Evolutionary conservation across 2,888 invertebrate species (phyloP), one percentile per base, ranked within the genome.

Genomic region (Spodoptera exigua): DNA sequence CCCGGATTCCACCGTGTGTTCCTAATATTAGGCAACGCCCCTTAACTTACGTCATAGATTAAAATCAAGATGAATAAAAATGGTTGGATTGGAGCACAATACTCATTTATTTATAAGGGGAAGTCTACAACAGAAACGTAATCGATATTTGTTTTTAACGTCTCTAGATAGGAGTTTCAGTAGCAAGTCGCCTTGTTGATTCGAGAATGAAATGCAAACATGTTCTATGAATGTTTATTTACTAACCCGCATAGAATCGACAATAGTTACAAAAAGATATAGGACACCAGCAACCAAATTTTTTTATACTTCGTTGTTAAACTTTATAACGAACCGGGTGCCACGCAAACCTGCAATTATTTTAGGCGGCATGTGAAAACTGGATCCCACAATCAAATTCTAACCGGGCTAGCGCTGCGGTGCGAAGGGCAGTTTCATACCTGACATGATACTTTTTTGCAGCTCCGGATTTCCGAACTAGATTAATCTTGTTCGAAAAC

Each of bases 21-120:
- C 11, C 40, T 73, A 75, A 73, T 5, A 9, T 27, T 70, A 60
- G 62, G 18, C 46, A 12, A 51, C 59, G 41, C n/a, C n/a, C n/a
- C n/a, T 52, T 45, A 44, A 40, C 27, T 74, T 55, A 54, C 60
- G 46, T 68, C 51, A 70, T 34, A 27, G 27, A 27, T 27, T 27
- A 55, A 45, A 40, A 18, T 36, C 13, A 36, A 13, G 16, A 18
- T 4, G 0, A 32, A 59, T 43, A 48, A 39, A 58, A 47, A 35
- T 35, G 11, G 11, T 9, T 18, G 11, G 12, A 5, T 9, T 18
- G 11, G 12, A 5, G 5, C 5, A 13, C 11, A n/a, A n/a, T 18
- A 11, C 13, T 12, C 37, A 39, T 40, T 16, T 11, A 18, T 16
- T 39, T 59, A 36, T 49, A 35, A 44, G 35, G 18, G n/a, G 9